Base-by-base conservation (phyloP, 2,888 invertebrate genomes). In the Rhingia campestris region DNA sequence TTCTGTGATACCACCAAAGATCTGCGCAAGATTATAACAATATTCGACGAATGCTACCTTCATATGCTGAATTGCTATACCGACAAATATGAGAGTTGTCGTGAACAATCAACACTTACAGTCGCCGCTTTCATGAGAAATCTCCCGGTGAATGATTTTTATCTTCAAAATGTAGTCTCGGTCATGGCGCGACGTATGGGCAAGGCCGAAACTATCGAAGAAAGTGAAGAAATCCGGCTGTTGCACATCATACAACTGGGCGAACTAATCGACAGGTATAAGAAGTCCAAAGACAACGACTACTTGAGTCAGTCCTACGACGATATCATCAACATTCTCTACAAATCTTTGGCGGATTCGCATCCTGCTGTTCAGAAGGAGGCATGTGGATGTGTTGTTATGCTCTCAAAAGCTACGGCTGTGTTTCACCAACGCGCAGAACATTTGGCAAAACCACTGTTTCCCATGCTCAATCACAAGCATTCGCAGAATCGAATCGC, bases 211-310 rank as follows among this genome's bases (percentile, higher is more conserved):
- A 93, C 95, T 0, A 89, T 93, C 2, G 94, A 94, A 87, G 92
- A 93, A 86, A 91, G 95, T 2, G 98, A 98, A 92, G 98, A 98
- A 92, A 93, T 98, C 51, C 94, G 98, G 33, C 89, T 97, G 9
- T 91, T 94, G 47, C 92, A 96, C 63, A 90, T 97, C 0, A 89
- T 92, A 73, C 92, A 97, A 53, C 90, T 97, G n/a, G 92, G 93
- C 73, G 91, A 92, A 49, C 93, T 98, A 86, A 91, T 97, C 56
- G 90, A 92, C 4, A 94, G 93, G 86, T 95, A 95, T 88, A 92
- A 93, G 87, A 92, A 93, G 4, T 92, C 93, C 6, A 93, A 93
- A 41, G 92, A 94, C 59, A 87, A 81, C 1, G 80, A 84, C 2
- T 88, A 88, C 4, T 86, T 91, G 0, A 85, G 87, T 12, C 88